Evolutionary conservation across 2,888 invertebrate genomes (phyloP).

Genomic region (Pterostichus niger): DNA sequence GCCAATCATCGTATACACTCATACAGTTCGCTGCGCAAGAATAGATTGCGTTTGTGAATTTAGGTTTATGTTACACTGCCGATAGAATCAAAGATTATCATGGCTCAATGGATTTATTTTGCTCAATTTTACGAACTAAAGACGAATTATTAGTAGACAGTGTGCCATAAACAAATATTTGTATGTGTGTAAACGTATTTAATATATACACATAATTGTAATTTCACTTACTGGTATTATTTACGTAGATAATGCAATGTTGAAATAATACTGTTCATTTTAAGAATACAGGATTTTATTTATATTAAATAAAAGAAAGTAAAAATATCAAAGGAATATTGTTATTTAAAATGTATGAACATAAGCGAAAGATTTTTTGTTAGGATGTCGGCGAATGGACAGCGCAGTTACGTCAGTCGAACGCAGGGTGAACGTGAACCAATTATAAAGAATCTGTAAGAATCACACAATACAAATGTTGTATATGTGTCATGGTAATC

Average conservation of each 20-base stretch:
- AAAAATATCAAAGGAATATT: conserved; percentile 61
- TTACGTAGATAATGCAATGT: conserved; percentile 62
- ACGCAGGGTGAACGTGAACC: conserved; percentile 25
- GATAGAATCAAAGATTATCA: conserved; percentile 43
- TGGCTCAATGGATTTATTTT: conserved; percentile 48
- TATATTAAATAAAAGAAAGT: conserved; percentile 66
- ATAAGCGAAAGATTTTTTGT: conserved; percentile 33
- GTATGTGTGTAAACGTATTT: conserved; percentile 50
- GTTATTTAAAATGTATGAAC: conserved; percentile 55
- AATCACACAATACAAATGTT: conserved; percentile 40
- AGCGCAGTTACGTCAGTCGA: conserved; percentile 25
- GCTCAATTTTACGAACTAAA: conserved; percentile 39
- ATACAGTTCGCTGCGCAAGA: conserved; percentile 9
- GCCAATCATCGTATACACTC: conserved; percentile 48
- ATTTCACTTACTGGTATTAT: conserved; percentile 60
- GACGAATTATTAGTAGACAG: conserved; percentile 36
- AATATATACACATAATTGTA: conserved; percentile 47
- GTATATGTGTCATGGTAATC: conserved; percentile 6
- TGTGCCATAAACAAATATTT: conserved; percentile 35
- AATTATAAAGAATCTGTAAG: conserved; percentile 63
- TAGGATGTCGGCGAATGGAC: conserved; percentile 50
- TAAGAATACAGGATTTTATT: conserved; percentile 64
- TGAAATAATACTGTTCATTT: conserved; percentile 66
- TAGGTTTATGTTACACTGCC: conserved; percentile 45
- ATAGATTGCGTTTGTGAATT: conserved; percentile 19